These are phyloP conservation scores for Gadus chalcogrammus DNA, from an alignment of 2,113 vertebrate genomes.

Conservation along the genomic window DNA sequence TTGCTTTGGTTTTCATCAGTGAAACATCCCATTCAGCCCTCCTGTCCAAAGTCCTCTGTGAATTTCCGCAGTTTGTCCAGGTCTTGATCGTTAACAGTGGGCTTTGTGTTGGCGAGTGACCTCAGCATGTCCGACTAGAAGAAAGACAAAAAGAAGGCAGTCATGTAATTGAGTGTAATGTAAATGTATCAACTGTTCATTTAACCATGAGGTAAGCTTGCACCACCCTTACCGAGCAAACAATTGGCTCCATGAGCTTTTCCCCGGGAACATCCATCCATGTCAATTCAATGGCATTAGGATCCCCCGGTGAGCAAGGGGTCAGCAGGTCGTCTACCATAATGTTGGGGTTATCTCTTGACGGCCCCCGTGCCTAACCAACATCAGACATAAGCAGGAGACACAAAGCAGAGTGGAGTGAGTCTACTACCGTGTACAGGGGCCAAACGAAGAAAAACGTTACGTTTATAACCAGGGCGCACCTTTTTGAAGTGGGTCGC, in stretches of 20 bases:
- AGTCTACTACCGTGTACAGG: not conserved
- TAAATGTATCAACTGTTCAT: not conserved
- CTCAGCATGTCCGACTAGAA: conserved; percentile 87
- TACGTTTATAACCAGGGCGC: not conserved
- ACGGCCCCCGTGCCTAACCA: conserved; percentile 82
- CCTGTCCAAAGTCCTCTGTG: conserved; percentile 97
- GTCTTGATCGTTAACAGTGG: conserved; percentile 96
- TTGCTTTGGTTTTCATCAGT: conserved; percentile 48
- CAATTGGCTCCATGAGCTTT: conserved; percentile 87
- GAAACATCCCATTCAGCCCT: conserved; percentile 78
- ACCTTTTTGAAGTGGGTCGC: conserved; percentile 96
- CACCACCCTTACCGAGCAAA: conserved; percentile 81
- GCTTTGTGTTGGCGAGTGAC: conserved; percentile 83
- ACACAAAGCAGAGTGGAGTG: not conserved
- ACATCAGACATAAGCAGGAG: not conserved
- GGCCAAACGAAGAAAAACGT: not conserved
- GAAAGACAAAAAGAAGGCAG: conserved; percentile 8
- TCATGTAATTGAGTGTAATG: not conserved
- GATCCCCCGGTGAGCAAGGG: conserved; percentile 93
- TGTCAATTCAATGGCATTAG: conserved; percentile 86
- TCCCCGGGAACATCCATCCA: conserved; percentile 95
- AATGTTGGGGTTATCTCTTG: conserved; percentile 72
- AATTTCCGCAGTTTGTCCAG: conserved; percentile 95
- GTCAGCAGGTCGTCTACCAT: conserved; percentile 84
- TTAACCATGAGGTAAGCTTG: not conserved